These are phyloP conservation scores for Neopelma chrysocephalum DNA, from an alignment of 2,797 vertebrate genomes.

Conservation along the genomic window DNA sequence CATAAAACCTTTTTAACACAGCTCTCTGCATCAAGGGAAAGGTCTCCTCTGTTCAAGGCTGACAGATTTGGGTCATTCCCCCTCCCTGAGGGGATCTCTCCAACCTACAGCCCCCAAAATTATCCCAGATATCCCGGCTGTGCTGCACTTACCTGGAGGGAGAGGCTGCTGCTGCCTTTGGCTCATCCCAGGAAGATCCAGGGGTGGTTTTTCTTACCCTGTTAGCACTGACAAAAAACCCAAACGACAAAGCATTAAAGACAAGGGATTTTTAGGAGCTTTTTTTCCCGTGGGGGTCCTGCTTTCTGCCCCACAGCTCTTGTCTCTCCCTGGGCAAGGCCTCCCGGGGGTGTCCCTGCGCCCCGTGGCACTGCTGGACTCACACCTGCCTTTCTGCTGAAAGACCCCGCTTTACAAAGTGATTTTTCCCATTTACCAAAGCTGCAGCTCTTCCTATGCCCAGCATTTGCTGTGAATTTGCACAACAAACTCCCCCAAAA, in stretches of 20 bases:
- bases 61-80: neutral
- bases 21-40: neutral
- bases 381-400: neutral
- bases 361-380: neutral
- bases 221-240: neutral
- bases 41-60: neutral
- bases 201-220: neutral
- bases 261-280: neutral
- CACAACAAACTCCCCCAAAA: neutral
- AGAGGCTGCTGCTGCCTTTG: neutral
- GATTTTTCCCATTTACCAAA: neutral
- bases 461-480: no score
- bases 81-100: neutral
- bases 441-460: neutral
- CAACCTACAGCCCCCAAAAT: neutral
- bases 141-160: neutral
- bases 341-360: fast-evolving
- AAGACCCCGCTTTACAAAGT: neutral
- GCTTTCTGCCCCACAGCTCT: neutral
- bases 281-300: neutral
- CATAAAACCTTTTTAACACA: neutral
- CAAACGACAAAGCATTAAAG: neutral
- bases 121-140: neutral
- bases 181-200: neutral
- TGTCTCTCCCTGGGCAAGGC: neutral